phyloP scores from a whole-genome alignment of 2,797 vertebrate species.

The Fundulus diaphanus region DNA sequence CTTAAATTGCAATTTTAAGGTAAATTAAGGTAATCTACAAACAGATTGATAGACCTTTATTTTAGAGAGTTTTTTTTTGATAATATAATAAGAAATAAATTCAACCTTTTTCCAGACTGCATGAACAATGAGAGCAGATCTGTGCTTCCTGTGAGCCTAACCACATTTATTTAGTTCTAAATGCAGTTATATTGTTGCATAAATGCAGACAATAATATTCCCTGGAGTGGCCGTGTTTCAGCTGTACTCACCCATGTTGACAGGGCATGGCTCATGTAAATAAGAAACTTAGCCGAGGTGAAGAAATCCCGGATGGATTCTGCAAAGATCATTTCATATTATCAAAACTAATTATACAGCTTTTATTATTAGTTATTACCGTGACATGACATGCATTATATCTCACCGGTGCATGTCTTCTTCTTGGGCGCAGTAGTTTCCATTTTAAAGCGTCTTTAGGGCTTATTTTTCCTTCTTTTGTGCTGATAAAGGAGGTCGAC shows the following conservation, averaged over 20 bases:
- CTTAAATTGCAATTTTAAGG: not conserved
- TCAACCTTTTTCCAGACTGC: too few species aligned
- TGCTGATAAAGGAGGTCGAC: slow-evolving; percentile 9
- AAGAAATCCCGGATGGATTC: slow-evolving; percentile 79
- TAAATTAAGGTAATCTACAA: not conserved
- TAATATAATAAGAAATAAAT: not conserved
- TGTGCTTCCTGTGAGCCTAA: too few species aligned
- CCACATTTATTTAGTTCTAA: not conserved
- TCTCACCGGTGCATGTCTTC: slow-evolving; percentile 78
- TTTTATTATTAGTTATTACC: not conserved
- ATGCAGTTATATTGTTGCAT: not conserved
- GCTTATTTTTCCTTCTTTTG: not conserved
- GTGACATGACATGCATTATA: too few species aligned
- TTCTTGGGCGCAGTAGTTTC: slow-evolving; percentile 67
- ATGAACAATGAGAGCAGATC: too few species aligned
- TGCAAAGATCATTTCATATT: slow-evolving; percentile 34
- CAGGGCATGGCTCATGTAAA: slow-evolving; percentile 93
- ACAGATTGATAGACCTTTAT: not conserved
- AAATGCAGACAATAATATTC: not conserved
- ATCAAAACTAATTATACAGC: not conserved
- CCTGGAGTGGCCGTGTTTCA: not conserved
- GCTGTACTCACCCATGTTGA: slow-evolving; percentile 93
- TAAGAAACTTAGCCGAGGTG: slow-evolving; percentile 93
- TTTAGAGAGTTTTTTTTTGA: not conserved
- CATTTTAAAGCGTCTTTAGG: slow-evolving; percentile 59